Base-by-base conservation (phyloP, 2,113 vertebrate species). In the Brachyistius frenatus region DNA sequence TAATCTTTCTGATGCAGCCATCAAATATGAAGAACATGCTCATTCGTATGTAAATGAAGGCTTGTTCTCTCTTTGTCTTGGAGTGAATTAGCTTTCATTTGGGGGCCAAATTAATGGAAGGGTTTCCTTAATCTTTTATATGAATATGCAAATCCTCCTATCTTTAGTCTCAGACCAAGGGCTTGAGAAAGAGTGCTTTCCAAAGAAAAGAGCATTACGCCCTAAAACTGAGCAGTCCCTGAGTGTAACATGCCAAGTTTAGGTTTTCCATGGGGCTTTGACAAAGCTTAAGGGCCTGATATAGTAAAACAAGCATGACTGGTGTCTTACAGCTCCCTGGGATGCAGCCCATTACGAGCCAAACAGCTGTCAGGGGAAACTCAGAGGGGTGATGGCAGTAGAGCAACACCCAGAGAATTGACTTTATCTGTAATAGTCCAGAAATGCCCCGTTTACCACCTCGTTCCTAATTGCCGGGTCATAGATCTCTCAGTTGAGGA, bases 11-110 rank as follows among this genome's bases (percentile, higher is more conserved):
- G 82, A 89, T 78, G 84, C 86, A 90, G 81, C 75, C 78, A 57
- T 77, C 36, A 9, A 88, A 76, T 73, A 83, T 72, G 65, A 83
- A 72, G 70, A 64, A 89, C 81, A 76, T 80, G 47, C 78, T 84
- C 75, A 90, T 94, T 93, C 89, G 90, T 90, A 92, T 94, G 89
- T 67, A 91, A 92, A 93, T 93, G 37, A 77, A 47, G 46, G 64
- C 81, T 58, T 9, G 90, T 53, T 83, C 80, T 87, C 84, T 54
- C 36, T 81, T 89, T 91, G 91, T 91, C 89, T 93, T 69, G 16
- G 73, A 90, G 83, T 83, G 93, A 91, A 94, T 92, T 91, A 91
- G 78, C 65, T 89, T 86, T 90, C 70, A 90, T 87, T 91, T 91
- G 85, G 77, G 69, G 66, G 65, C 73, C 87, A 91, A 89, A 91